Base-by-base conservation (phyloP, 2,113 vertebrate species). In the Varanus salvator region DNA sequence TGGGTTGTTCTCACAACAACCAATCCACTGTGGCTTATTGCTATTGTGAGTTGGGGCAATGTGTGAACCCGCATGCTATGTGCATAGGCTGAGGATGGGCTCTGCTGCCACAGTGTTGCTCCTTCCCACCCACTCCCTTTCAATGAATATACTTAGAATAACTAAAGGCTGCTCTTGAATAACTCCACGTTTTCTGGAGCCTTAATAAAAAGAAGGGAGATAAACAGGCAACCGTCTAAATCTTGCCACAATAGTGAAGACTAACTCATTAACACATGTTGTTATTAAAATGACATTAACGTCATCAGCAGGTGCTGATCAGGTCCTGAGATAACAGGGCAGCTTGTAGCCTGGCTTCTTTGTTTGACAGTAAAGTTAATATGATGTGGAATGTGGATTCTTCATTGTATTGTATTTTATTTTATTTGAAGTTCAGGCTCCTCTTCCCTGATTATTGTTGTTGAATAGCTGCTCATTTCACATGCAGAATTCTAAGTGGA, bases 401-500 rank as follows among this genome's bases (percentile, higher is more conserved):
- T 14, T 84, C 38, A 44, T 44, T 44, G 38, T 44, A 44, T 87
- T 94, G 90, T 11, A 89, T 82, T 76, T 84, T 27, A 21, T 84
- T 72, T 87, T 60, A 60, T 94, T 29, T 29, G 38, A 25, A 27
- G 23, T n/a, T 64, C 57, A 50, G 7, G 31, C 17, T 77, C 34
- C 34, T 64, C 19, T 77, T 27, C 38, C 38, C 6, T 68, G 64
- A n/a, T 15, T 87, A 78, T 76, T 31, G 38, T 78, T 78, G 25
- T 68, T 87, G 21, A 50, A 87, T 80, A 78, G 44, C 38, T 21
- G 14, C 19, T 23, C 38, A 78, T 66, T 38, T 27, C 89, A 21
- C 80, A 64, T 91, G 29, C 54, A 85, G 1, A 87, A 94, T 78
- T 90, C 80, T 94, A 87, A 94, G 90, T 34, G 80, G 84, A 77